Conservation (phyloP, 37 sponge, comb jelly and placozoan species). For the Theonella swinhoei region DNA sequence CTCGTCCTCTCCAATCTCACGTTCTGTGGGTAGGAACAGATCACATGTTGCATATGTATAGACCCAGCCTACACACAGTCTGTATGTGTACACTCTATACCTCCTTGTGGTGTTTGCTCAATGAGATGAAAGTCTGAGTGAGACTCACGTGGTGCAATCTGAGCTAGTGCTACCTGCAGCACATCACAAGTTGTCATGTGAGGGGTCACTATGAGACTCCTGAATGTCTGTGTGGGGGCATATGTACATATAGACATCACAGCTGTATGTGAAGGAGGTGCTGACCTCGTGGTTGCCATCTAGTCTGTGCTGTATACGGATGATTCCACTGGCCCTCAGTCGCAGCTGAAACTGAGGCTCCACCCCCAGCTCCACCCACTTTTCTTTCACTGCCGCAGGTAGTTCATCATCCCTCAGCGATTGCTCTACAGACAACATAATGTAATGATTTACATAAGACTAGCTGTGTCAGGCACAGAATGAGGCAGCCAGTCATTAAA, state of each 20-base stretch:
- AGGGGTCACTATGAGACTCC: constrained; percentile 54
- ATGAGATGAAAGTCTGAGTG: constrained; percentile 23
- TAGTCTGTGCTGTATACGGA: constrained; percentile 50
- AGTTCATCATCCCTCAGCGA: constrained; percentile 23
- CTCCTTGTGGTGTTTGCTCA: constrained; percentile 17
- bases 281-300: not conserved
- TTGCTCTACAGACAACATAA: constrained; percentile 9
- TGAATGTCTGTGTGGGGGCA: constrained; percentile 53
- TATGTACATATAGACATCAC: too few relatives aligned
- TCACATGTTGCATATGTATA: not conserved
- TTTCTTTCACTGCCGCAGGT: constrained; percentile 18
- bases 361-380: not conserved
- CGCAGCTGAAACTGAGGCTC: constrained; percentile 33
- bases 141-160: not conserved
- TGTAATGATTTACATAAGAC: not conserved
- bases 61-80: constrained; percentile 1
- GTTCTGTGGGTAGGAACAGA: constrained; percentile 10
- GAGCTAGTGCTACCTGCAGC: constrained; percentile 6
- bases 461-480: not conserved
- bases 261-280: too few relatives aligned
- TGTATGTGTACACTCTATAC: constrained; percentile 2
- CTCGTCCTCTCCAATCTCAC: constrained; percentile 25
- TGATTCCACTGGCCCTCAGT: constrained; percentile 33
- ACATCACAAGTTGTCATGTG: constrained; percentile 36
- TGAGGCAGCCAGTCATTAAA: too few relatives aligned